These are phyloP conservation scores for Minunthozetes semirufus DNA, from an alignment of 2,888 invertebrate species.

Conservation along the genomic window DNA sequence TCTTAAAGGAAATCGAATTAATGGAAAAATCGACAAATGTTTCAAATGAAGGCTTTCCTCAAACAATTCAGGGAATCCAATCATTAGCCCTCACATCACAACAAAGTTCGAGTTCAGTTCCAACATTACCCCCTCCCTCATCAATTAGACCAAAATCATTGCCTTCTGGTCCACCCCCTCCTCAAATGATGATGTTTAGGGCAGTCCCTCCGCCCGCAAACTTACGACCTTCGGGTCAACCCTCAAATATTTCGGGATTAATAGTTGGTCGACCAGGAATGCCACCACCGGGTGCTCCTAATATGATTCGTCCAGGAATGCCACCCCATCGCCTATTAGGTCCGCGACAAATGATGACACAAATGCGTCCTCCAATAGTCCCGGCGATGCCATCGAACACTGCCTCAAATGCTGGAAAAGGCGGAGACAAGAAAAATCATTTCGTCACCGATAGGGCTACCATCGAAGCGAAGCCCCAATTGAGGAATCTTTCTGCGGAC, in stretches of 20 bases:
- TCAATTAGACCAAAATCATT: slow-evolving; percentile 41
- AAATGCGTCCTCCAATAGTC: slow-evolving; percentile 9
- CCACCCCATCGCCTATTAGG: slow-evolving; percentile 15
- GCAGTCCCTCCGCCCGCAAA: slow-evolving; percentile 54
- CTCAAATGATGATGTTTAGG: slow-evolving; percentile 46
- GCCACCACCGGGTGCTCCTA: slow-evolving; percentile 40
- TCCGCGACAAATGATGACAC: slow-evolving; percentile 15
- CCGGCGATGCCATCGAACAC: not conserved
- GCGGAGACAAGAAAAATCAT: slow-evolving; percentile 44
- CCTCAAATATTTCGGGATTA: not conserved
- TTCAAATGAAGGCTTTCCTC: not conserved
- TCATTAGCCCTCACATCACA: not conserved
- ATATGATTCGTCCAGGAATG: slow-evolving; percentile 31
- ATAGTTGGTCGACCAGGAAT: slow-evolving; percentile 37
- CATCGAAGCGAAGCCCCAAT: slow-evolving; percentile 93
- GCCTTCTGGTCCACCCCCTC: slow-evolving; percentile 43
- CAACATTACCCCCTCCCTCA: slow-evolving; percentile 46
- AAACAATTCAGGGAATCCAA: slow-evolving; percentile 15
- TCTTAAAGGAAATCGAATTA: slow-evolving; percentile 38
- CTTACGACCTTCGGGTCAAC: slow-evolving; percentile 49
- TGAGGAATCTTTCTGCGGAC: slow-evolving; percentile 84
- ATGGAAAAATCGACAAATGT: slow-evolving; percentile 43
- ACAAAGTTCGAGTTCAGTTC: slow-evolving; percentile 53
- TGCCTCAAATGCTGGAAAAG: not conserved
- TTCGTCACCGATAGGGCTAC: slow-evolving; percentile 56